Base-by-base conservation (phyloP, 2,113 vertebrate species). In the Lagenorhynchus albirostris region DNA sequence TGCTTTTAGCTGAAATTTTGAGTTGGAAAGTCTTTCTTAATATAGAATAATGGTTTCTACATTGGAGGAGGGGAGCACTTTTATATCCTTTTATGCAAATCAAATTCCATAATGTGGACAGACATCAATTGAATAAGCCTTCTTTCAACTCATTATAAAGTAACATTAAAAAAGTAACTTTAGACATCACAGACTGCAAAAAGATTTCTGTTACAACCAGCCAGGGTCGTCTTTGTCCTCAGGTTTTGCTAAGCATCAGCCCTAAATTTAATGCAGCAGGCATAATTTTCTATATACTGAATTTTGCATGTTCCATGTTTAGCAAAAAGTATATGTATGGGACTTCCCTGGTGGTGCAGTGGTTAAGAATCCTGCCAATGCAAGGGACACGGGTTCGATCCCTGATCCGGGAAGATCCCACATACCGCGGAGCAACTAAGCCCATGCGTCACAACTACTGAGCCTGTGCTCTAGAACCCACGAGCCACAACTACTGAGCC, bases 21-120 rank as follows among this genome's bases (percentile, higher is more conserved):
- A 70, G 70, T 81, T 95, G 85, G 79, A 94, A 67, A 36, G 82
- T 58, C 7, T 55, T 50, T 93, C 73, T 25, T 71, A 68, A 71
- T 92, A 74, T 58, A 87, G 92, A 95, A 94, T 97, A 94, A 96
- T 95, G 9, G 17, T 97, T 98, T 94, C 96, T 93, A 41, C 76
- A 76, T 80, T 81, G 90, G 26, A 25, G 8, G 11, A 67, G 2
- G 5, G 68, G 10, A 77, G 4, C 53, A 4, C 29, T 93, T 38
- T 68, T 95, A 91, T 80, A 84, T 31, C 1, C 0, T 21, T 63
- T 95, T 82, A 93, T 91, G 5, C 20, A 94, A 53, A 81, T 74
- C 83, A 88, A 86, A 65, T 97, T 89, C 68, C 31, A 91, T 89
- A 95, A 94, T 55, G 7, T 23, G 15, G 62, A 67, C 71, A 96